Base-by-base conservation (phyloP, 2,797 vertebrate species). In the Poecilia velifera region DNA sequence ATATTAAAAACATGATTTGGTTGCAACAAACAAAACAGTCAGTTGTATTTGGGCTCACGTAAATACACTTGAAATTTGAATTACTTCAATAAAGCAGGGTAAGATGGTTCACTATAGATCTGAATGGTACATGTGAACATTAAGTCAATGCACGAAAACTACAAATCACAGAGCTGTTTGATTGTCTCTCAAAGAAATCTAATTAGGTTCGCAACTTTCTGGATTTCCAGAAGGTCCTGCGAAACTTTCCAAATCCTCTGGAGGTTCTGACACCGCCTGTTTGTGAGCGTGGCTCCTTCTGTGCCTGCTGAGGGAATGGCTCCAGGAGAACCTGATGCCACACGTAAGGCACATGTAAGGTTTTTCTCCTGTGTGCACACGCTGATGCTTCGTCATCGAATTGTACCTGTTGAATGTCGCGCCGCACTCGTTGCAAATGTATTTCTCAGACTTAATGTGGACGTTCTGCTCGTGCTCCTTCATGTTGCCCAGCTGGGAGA, bases 401-500 rank as follows among this genome's bases (percentile, higher is more conserved):
- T 90, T 93, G 88, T 92, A 91, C 3, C 92, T 82, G 0, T 92
- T 76, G 76, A 95, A 95, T 0, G 89, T 88, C 0, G 93, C 93
- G 1, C 93, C 92, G 1, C 94, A 95, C 0, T 92, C 90, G 2
- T 86, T 93, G 81, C 94, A 95, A 39, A 90, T 90, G 9, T 92
- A 92, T 0, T 89, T 91, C 18, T 93, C 92, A 0, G 93, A 84
- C 76, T 91, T 93, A 6, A 91, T 88, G 22, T 95, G 94, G 41
- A 95, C 93, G 1, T 92, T 91, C 36, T 92, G 92, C 45, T 94
- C 90, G 1, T 95, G 94, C 31, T 93, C 94, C 45, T 88, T 93
- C 94, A 95, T 93, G 80, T 95, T 95, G 53, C 94, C 93, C 57
- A 94, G 82, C 83, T 95, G 94, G 0, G 94, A 92, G 76, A 95